Evolutionary conservation across 2,888 invertebrate species (phyloP), one percentile per base, ranked within the genome.

Genomic region (Thecophora atra): DNA sequence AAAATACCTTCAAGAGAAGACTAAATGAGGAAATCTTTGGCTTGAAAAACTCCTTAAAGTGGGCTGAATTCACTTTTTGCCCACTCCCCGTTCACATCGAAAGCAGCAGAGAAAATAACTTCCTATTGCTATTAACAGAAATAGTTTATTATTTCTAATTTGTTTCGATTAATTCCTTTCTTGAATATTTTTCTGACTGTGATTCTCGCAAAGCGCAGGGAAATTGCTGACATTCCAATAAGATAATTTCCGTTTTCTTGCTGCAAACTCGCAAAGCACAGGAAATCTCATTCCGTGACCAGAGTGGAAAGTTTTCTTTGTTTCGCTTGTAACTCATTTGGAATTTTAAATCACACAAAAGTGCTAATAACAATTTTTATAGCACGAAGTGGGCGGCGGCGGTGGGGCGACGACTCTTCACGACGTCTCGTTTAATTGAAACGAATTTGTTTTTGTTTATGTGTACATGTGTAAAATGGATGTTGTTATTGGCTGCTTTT

Each of bases 121-220:
- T n/a, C n/a, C n/a, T n/a, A n/a, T n/a, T n/a, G n/a, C n/a, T n/a
- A n/a, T n/a, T n/a, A n/a, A n/a, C n/a, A n/a, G n/a, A n/a, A n/a
- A n/a, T n/a, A n/a, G n/a, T n/a, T n/a, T n/a, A n/a, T n/a, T n/a
- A n/a, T n/a, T n/a, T n/a, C n/a, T n/a, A n/a, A n/a, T n/a, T n/a
- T n/a, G n/a, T n/a, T n/a, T n/a, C n/a, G n/a, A n/a, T n/a, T n/a
- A n/a, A n/a, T n/a, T n/a, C n/a, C n/a, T n/a, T n/a, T n/a, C n/a
- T n/a, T n/a, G n/a, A n/a, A n/a, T n/a, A n/a, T n/a, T n/a, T n/a
- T n/a, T n/a, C n/a, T n/a, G n/a, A 37, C 37, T 37, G 37, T 6
- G 51, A 28, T 66, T 52, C n/a, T 66, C 66, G 66, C 66, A n/a
- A n/a, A n/a, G 66, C 51, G 66, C 51, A 17, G 51, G 24, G 24